Conservation (phyloP, 2,113 vertebrate genomes). For the Oreochromis tanganicae region DNA sequence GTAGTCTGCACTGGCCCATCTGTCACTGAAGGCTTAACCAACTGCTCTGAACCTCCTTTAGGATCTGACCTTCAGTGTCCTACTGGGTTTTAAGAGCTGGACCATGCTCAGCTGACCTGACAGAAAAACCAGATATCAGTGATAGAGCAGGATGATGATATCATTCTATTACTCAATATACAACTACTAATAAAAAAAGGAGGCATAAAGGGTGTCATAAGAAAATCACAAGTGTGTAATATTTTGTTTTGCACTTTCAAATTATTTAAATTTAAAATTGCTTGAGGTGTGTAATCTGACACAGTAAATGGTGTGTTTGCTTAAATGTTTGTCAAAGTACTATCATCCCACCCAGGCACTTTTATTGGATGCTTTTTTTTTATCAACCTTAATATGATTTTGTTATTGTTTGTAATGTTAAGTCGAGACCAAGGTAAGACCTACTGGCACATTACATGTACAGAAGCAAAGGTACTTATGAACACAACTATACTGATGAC, state of each 20-base stretch:
- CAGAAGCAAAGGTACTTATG: not conserved
- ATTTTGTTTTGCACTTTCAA: not conserved
- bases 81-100: not conserved
- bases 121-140: not conserved
- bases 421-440: not conserved
- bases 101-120: not conserved
- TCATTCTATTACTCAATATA: not conserved
- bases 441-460: not conserved
- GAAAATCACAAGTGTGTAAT: not conserved
- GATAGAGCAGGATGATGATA: not conserved
- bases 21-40: conserved; percentile 53
- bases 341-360: not conserved
- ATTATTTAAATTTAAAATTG: not conserved
- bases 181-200: not conserved
- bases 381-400: not conserved
- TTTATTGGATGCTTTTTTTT: not conserved
- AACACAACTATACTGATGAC: not conserved
- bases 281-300: not conserved
- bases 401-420: not conserved
- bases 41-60: not conserved
- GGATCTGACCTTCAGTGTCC: conserved; percentile 10
- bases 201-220: not conserved
- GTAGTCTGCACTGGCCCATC: conserved; percentile 38
- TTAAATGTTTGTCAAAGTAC: not conserved
- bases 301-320: not conserved